Evolutionary conservation across 2,888 invertebrate species (phyloP).

Genomic region (Polyommatus icarus): DNA sequence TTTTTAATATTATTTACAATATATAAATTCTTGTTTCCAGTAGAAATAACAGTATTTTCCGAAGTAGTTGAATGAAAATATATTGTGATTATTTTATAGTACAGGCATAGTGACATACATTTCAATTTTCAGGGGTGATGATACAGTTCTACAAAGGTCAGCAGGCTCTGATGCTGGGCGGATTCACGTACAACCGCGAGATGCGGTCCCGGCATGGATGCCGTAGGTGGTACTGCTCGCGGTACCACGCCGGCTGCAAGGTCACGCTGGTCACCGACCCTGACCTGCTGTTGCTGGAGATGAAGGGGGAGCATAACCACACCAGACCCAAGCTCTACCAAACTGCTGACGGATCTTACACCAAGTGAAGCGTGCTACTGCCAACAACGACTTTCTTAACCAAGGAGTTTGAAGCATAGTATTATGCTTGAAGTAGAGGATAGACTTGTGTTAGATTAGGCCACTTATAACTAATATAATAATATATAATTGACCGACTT

Average conservation of each 20-base stretch:
- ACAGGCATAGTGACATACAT: neutral
- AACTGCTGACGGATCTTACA: conserved; percentile 10
- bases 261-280: conserved; percentile 43
- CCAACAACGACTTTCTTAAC: neutral
- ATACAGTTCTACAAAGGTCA: conserved; percentile 25
- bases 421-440: no score
- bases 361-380: neutral
- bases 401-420: neutral
- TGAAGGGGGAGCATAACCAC: conserved; percentile 43
- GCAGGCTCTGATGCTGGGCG: conserved; percentile 22
- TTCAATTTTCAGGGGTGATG: conserved; percentile 10
- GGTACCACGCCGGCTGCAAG: conserved; percentile 48
- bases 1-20: neutral
- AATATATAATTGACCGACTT: no score
- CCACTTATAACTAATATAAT: no score
- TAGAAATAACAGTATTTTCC: no score
- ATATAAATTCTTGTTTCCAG: no score
- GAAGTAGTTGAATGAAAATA: no score
- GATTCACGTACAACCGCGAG: conserved; percentile 38
- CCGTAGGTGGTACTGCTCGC: conserved; percentile 48
- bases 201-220: conserved; percentile 19
- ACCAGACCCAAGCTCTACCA: conserved; percentile 34
- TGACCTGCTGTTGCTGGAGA: conserved; percentile 35
- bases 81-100: neutral
- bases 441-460: no score